These are phyloP conservation scores for Hypolimnas misippus DNA, from an alignment of 2,888 invertebrate genomes.

Conservation along the genomic window DNA sequence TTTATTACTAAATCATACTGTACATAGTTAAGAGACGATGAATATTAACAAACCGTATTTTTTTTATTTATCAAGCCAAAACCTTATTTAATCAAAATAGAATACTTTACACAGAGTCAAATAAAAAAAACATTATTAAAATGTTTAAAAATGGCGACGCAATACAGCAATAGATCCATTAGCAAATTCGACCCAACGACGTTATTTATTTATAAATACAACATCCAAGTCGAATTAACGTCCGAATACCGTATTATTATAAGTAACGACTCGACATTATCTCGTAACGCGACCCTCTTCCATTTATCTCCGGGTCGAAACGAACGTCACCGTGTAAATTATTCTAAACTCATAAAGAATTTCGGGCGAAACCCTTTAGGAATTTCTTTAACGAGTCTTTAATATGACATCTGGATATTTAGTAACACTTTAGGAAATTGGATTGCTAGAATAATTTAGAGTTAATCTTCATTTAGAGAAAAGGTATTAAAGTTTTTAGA, in stretches of 20 bases:
- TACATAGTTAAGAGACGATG: too few relatives aligned
- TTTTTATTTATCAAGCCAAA: too few relatives aligned
- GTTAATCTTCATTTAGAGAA: too few relatives aligned
- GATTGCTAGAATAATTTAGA: background rate
- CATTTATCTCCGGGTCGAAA: constrained; percentile 10
- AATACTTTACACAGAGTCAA: too few relatives aligned
- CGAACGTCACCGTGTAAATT: constrained; percentile 12
- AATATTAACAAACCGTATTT: too few relatives aligned
- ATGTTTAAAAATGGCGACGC: background rate
- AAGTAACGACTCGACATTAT: constrained; percentile 4
- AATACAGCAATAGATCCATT: background rate
- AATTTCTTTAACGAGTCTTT: background rate
- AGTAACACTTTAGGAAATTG: constrained; percentile 8
- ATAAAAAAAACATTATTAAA: too few relatives aligned
- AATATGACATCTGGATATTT: constrained; percentile 15
- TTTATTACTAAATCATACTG: too few relatives aligned
- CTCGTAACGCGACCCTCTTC: constrained; percentile 13
- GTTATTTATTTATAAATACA: constrained; percentile 1
- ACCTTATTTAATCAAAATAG: too few relatives aligned
- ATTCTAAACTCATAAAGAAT: constrained; percentile 20
- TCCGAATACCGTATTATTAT: constrained; percentile 11
- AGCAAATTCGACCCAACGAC: background rate
- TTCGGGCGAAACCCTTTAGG: constrained; percentile 7
- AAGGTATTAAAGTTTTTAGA: too few relatives aligned
- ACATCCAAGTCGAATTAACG: constrained; percentile 8